Percentiles rank a stretch among this genome's conserved stretches.
phyloP scores from a whole-genome alignment of 1,140 invertebrate species.

The Brachionus calyciflorus region DNA sequence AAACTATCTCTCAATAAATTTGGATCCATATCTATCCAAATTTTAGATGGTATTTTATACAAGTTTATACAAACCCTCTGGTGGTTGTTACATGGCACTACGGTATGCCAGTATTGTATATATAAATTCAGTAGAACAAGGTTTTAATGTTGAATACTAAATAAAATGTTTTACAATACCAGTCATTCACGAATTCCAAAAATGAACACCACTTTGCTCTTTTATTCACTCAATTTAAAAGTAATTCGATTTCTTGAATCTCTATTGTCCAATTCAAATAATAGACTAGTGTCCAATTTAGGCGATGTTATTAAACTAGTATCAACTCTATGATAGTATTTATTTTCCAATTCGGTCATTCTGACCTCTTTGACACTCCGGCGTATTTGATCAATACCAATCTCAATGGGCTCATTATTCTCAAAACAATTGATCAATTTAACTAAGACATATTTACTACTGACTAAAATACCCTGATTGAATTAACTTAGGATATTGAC shows the following conservation, averaged over 20 bases:
- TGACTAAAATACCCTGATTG: not conserved
- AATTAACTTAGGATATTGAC: not conserved
- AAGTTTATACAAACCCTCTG: too few species aligned
- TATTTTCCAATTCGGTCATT: not conserved
- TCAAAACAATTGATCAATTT: constrained; percentile 41
- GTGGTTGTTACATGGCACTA: too few species aligned
- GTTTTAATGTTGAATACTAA: too few species aligned
- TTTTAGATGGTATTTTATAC: too few species aligned
- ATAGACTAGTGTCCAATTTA: not conserved
- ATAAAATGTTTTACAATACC: too few species aligned
- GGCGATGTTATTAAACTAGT: constrained; percentile 10
- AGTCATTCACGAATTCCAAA: too few species aligned
- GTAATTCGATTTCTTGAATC: not conserved
- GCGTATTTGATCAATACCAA: not conserved
- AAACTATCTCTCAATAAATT: too few species aligned
- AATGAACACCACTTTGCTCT: constrained; percentile 1
- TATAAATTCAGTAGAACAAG: too few species aligned
- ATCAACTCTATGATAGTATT: constrained; percentile 14
- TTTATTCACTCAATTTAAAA: constrained; percentile 21
- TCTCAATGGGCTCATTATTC: constrained; percentile 41
- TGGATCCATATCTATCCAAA: too few species aligned
- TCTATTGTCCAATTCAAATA: not conserved
- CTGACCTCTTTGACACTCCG: not conserved
- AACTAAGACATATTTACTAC: not conserved
- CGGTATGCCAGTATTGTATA: too few species aligned